Conservation (phyloP, 2,888 invertebrate genomes). For the Baccha elongata region DNA sequence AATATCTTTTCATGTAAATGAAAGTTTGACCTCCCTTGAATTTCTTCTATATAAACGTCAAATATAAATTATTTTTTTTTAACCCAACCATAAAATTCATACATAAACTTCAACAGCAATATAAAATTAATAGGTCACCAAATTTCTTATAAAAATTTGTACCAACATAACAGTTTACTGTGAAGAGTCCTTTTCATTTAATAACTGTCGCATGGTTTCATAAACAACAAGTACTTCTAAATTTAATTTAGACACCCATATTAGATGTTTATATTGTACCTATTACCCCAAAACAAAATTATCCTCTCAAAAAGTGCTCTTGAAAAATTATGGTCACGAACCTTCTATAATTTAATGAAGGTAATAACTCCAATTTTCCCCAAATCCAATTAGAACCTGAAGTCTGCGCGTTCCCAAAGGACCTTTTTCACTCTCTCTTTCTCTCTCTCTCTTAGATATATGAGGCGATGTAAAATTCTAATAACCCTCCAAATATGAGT, state of each 20-base stretch:
- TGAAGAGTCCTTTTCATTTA: not conserved
- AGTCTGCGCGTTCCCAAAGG: constrained; percentile 2
- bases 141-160: not conserved
- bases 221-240: constrained; percentile 29
- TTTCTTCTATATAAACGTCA: no score
- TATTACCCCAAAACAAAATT: constrained; percentile 10
- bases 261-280: constrained; percentile 19
- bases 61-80: no score
- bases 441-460: not conserved
- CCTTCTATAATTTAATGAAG: constrained; percentile 54
- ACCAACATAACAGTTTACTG: not conserved
- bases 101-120: no score
- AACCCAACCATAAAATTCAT: no score
- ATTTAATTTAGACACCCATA: constrained; percentile 37
- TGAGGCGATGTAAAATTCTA: constrained; percentile 16
- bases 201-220: constrained; percentile 22
- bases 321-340: constrained; percentile 55
- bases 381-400: constrained; percentile 63
- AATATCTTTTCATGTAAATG: no score
- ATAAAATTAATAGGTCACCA: constrained; percentile 23
- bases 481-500: constrained; percentile 25
- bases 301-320: constrained; percentile 26
- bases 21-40: no score
- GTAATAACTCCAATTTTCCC: constrained; percentile 63
- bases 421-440: not conserved